phyloP scores from a whole-genome alignment of 2,888 invertebrate genomes.

The Ochropacha duplaris region DNA sequence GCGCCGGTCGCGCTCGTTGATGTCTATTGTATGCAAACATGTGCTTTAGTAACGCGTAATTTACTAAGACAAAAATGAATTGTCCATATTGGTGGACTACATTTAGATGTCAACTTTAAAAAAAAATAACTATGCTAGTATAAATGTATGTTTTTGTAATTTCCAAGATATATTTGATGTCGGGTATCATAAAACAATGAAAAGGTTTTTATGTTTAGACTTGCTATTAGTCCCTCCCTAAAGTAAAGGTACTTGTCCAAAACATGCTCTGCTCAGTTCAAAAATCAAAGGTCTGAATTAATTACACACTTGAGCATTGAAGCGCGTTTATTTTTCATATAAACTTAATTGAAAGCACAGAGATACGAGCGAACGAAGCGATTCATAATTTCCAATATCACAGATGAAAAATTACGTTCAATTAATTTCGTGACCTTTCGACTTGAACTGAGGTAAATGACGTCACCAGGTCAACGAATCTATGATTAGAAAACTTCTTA shows the following conservation, averaged over 20 bases:
- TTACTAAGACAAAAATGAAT: neutral
- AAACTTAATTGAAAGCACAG: neutral
- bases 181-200: no score
- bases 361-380: neutral
- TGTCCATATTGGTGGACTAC: no score
- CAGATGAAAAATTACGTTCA: neutral
- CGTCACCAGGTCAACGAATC: slow-evolving; percentile 1
- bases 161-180: no score
- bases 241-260: neutral
- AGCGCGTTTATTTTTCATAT: neutral
- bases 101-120: no score
- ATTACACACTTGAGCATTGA: neutral
- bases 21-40: slow-evolving; percentile 48
- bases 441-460: neutral
- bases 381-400: neutral
- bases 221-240: neutral
- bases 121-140: no score
- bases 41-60: slow-evolving; percentile 3
- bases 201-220: no score
- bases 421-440: slow-evolving; percentile 4
- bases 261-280: neutral
- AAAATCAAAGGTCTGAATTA: neutral
- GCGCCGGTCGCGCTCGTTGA: slow-evolving; percentile 51
- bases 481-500: slow-evolving; percentile 5
- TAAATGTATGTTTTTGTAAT: no score